Base-by-base conservation (phyloP, 2,797 vertebrate genomes). In the Platalea minor region DNA sequence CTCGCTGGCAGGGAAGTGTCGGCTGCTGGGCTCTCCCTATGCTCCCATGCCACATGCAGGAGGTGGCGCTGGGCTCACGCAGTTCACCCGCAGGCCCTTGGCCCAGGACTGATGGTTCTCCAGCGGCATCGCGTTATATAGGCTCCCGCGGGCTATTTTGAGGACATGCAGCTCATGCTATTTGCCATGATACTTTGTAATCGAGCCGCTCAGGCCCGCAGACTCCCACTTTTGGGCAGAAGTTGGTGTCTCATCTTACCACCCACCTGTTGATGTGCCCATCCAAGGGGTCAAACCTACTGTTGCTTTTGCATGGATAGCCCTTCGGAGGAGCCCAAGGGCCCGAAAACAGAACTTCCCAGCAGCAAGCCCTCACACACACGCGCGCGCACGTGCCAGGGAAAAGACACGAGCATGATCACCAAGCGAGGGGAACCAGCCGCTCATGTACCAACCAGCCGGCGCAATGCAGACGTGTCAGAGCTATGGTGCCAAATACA, bases 101-200 rank as follows among this genome's bases (percentile, higher is more conserved):
- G 89, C 79, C 57, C 89, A 48, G 41, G 35, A 90, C 89, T 96
- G 94, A 37, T 5, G n/a, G 19, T 46, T 84, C 86, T 88, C 59
- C 33, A 10, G 54, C 14, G 23, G 17, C 13, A 10, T 37, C 21
- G 16, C 6, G 2, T 98, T 98, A 97, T 98, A 98, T 97, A 98
- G 97, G 31, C 88, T 84, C 18, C 37, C 3, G 1, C 0, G 41
- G 54, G 97, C 98, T 99, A 99, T 99, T 99, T 99, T 99, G 97
- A 97, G 99, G 96, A 50, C 23, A 3, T 57, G 96, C 95, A 95
- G 96, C 98, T 98, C 98, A 98, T 98, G 88, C 96, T 94, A 12
- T 75, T 91, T 92, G 73, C 88, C 63, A 28, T 26, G 82, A 96
- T 91, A 91, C 92, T 88, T 94, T 85, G 97, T 97, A 98, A 97